phyloP scores from a whole-genome alignment of 2,797 vertebrate genomes.

The Amazona finschi region DNA sequence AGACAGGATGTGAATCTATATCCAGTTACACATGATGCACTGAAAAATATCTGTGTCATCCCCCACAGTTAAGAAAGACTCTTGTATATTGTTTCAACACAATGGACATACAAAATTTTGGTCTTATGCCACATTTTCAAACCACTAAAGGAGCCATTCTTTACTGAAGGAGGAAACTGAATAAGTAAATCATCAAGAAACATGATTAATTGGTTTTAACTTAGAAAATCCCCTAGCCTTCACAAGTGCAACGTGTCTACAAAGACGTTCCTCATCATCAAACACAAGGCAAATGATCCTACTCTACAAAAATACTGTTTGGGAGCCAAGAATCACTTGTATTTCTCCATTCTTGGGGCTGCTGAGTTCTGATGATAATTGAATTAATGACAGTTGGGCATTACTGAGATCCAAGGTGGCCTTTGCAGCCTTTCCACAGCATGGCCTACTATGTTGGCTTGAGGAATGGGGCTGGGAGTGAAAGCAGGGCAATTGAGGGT shows the following conservation, averaged over 20 bases:
- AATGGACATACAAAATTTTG: neutral
- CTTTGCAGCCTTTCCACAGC: neutral
- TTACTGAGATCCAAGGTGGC: neutral
- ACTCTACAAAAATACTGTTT: neutral
- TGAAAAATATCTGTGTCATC: neutral
- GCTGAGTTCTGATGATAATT: neutral
- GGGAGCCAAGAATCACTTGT: neutral
- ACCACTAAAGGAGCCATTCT: neutral
- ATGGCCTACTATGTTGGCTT: neutral
- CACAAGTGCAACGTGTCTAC: neutral
- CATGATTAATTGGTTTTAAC: neutral
- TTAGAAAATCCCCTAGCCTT: neutral
- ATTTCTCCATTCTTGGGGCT: neutral
- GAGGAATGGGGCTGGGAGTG: neutral
- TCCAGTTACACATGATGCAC: neutral
- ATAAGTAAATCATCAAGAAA: neutral
- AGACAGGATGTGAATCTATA: neutral
- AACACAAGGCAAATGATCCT: neutral
- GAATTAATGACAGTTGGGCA: neutral
- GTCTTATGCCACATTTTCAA: neutral
- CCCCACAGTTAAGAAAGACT: neutral
- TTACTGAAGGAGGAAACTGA: neutral
- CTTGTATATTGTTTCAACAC: neutral
- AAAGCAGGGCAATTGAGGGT: fast-evolving
- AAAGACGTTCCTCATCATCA: neutral